Conservation (phyloP, 2,113 vertebrate species). For the Phocoena sinus region DNA sequence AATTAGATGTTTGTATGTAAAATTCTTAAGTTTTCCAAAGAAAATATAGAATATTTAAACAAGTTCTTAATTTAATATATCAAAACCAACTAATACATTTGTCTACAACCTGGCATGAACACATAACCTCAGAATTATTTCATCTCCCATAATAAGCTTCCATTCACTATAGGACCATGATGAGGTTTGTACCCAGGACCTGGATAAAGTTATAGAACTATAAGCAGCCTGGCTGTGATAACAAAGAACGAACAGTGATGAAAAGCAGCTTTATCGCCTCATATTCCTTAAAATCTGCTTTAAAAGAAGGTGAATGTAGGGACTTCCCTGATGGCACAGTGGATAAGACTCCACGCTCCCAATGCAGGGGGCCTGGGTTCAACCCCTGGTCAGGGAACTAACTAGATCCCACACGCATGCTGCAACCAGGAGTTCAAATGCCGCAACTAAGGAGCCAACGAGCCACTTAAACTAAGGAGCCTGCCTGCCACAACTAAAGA, state of each 20-base stretch:
- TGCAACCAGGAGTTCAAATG: too few species aligned
- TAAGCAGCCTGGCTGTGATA: background rate
- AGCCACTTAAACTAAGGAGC: too few species aligned
- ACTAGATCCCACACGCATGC: too few species aligned
- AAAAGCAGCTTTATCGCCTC: background rate
- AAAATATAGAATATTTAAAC: background rate
- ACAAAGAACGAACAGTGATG: background rate
- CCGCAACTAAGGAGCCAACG: too few species aligned
- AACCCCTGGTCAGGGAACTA: too few species aligned
- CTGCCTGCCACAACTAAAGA: too few species aligned
- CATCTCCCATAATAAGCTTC: background rate
- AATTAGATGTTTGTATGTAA: background rate
- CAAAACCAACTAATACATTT: background rate
- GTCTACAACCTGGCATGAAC: background rate
- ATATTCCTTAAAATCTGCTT: background rate
- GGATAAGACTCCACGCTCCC: too few species aligned
- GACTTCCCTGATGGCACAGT: too few species aligned
- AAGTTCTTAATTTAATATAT: background rate
- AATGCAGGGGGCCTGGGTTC: too few species aligned
- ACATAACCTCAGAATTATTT: background rate
- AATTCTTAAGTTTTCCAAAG: background rate
- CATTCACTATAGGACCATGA: background rate
- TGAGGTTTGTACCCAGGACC: background rate
- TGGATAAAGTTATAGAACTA: background rate
- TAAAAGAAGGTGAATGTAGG: background rate